Evolutionary conservation across 2,888 invertebrate genomes (phyloP).

Genomic region (Beris morrisii): DNA sequence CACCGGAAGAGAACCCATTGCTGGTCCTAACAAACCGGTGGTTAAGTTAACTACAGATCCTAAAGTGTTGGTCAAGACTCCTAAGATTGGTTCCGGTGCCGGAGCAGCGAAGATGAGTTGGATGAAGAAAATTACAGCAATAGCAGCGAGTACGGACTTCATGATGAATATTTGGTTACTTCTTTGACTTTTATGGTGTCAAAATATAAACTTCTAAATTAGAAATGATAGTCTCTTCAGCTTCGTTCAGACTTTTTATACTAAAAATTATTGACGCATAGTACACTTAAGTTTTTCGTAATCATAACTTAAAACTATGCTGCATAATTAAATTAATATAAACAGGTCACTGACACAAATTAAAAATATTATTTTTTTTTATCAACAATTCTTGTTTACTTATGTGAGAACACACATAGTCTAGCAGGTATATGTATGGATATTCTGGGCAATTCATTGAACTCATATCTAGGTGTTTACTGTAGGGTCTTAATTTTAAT

Average conservation of each 20-base stretch:
- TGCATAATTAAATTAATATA: slow-evolving; percentile 5
- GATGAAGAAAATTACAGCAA: slow-evolving; percentile 11
- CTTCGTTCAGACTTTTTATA: slow-evolving; percentile 4
- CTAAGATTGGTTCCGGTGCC: slow-evolving; percentile 15
- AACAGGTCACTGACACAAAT: slow-evolving; percentile 10
- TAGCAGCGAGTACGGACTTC: slow-evolving; percentile 17
- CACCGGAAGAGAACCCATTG: slow-evolving; percentile 1
- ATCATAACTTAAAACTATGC: slow-evolving; percentile 4
- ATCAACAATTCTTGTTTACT: too few relatives aligned
- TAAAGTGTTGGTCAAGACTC: slow-evolving; percentile 21
- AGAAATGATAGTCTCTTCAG: neutral
- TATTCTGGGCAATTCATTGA: too few relatives aligned
- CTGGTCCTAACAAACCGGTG: neutral
- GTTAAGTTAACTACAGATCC: slow-evolving; percentile 22
- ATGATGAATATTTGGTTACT: neutral
- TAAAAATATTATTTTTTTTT: too few relatives aligned
- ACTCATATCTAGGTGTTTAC: too few relatives aligned
- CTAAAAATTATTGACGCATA: neutral
- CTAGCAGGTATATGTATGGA: too few relatives aligned
- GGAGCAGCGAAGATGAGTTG: slow-evolving; percentile 21
- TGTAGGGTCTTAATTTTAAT: too few relatives aligned
- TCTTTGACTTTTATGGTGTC: neutral
- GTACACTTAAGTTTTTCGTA: too few relatives aligned
- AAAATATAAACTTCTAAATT: neutral
- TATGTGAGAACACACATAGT: too few relatives aligned